Evolutionary conservation across 2,113 vertebrate species (phyloP).

Genomic region (Alethe diademata): DNA sequence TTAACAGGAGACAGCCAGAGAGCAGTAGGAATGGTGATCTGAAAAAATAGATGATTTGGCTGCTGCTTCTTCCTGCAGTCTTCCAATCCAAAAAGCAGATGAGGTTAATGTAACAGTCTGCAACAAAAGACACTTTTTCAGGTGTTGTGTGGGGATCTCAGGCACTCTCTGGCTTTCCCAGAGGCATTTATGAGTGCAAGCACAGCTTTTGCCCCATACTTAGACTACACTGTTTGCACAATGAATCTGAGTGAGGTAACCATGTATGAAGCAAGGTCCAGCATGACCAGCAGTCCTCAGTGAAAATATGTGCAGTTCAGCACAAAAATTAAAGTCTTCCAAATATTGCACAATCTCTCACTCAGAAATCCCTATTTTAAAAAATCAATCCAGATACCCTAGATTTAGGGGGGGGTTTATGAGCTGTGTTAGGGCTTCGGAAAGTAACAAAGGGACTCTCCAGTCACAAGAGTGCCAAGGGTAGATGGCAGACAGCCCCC

Average conservation of each 20-base stretch:
- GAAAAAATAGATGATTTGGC: neutral
- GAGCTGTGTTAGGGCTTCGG: neutral
- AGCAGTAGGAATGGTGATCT: neutral
- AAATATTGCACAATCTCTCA: neutral
- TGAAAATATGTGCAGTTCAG: neutral
- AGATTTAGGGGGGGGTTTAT: neutral
- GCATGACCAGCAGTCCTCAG: neutral
- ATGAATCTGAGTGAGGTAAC: neutral
- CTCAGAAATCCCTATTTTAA: neutral
- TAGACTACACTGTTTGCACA: neutral
- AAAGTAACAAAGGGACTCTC: neutral
- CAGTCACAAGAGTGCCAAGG: fast-evolving
- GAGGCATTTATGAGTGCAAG: neutral
- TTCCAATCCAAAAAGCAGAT: neutral
- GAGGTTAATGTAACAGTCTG: neutral
- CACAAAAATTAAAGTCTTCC: neutral
- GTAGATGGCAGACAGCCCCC: neutral
- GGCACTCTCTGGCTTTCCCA: neutral
- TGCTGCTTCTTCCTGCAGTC: neutral
- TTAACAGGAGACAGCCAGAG: neutral
- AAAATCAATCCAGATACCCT: neutral
- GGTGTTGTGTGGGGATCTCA: neutral
- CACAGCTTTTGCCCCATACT: neutral
- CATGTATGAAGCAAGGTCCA: neutral
- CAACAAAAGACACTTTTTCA: neutral